Evolutionary conservation across 1,140 invertebrate species (phyloP).

Genomic region (Nymphalis io): DNA sequence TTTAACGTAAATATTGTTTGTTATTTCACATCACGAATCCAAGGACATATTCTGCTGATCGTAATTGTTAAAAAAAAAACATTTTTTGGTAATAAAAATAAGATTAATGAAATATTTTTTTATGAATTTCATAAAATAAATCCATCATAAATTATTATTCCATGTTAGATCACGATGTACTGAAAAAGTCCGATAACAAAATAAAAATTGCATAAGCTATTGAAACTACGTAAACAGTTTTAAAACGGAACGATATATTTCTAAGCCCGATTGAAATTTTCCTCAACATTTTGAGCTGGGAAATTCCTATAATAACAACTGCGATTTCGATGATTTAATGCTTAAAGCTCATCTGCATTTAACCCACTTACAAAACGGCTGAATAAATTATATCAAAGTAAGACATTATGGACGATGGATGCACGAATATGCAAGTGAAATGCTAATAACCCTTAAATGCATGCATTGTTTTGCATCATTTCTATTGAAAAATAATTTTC

Average conservation of each 20-base stretch:
- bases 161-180: neutral
- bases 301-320: slow-evolving; percentile 28
- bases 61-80: neutral
- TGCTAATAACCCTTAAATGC: slow-evolving; percentile 16
- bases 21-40: too few species aligned
- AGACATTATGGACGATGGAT: slow-evolving; percentile 24
- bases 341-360: slow-evolving; percentile 51
- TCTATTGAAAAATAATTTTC: too few species aligned
- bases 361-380: slow-evolving; percentile 56
- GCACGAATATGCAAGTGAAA: slow-evolving; percentile 11
- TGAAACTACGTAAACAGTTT: slow-evolving; percentile 10
- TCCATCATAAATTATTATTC: neutral
- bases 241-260: slow-evolving; percentile 7
- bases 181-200: neutral
- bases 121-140: neutral
- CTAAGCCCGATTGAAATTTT: slow-evolving; percentile 25
- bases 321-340: slow-evolving; percentile 45
- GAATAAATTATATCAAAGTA: slow-evolving; percentile 53
- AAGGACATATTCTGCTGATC: too few species aligned
- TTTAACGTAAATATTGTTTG: too few species aligned
- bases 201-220: neutral
- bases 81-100: neutral
- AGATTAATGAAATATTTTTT: neutral
- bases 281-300: slow-evolving; percentile 19
- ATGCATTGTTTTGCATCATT: neutral